Base-by-base conservation (phyloP, 1,140 invertebrate species). In the Aphelinus certus region DNA sequence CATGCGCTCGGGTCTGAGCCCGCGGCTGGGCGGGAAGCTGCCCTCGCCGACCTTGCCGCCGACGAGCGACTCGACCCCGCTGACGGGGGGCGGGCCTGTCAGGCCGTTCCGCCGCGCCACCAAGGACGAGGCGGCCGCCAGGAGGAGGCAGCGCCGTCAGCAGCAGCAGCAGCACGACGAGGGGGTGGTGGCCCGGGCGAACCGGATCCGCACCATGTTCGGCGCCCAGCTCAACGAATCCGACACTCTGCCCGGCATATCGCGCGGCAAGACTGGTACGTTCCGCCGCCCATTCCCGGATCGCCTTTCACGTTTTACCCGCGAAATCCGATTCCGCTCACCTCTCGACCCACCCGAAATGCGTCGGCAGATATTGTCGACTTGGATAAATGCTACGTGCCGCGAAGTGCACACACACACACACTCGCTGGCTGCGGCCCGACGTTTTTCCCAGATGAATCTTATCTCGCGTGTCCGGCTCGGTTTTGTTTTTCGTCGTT, bases 231-330 rank as follows among this genome's bases (percentile, higher is more conserved):
- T 87, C 73, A 84, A 83, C 78, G 86, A 87, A 61, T 78, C 83
- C n/a, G 81, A 85, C 69, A 80, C 79, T 56, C 81, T 88, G 71
- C 83, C 86, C 3, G 86, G 86, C 9, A 87, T 88, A 74, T 87
- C 85, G 3, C 81, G 85, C 46, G 86, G 86, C n/a, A 88, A 88
- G 78, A 85, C 86, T 84, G 86, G 86, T 88, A 82, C 86, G 43
- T 7, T 7, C 47, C 5, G 9, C 46, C 1, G 2, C 26, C 5
- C 49, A 43, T 42, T 45, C 55, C 55, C 64, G 64, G 6, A 66
- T 66, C 10, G n/a, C 4, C 64, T 62, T 63, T 63, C 49, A 26
- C 26, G 26, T 26, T 26, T 26, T 26, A 26, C 26, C 26, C 26
- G 26, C 26, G 26, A 26, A 26, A 26, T 26, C 26, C 26, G 26